Evolutionary conservation across 2,113 vertebrate species (phyloP).

Genomic region (Actenoides hombroni): DNA sequence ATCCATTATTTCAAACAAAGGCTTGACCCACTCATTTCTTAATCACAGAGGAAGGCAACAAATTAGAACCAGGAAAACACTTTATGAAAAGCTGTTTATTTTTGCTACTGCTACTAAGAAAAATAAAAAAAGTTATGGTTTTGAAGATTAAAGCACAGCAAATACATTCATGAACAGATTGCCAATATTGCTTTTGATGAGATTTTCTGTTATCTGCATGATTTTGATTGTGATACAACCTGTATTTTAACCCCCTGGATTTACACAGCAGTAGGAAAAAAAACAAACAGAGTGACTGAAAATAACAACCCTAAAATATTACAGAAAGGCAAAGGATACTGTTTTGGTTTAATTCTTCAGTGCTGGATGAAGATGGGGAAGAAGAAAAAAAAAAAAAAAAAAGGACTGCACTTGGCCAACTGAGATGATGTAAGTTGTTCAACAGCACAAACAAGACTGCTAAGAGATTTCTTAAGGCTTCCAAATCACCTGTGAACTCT

Average conservation of each 20-base stretch:
- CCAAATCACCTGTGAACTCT: slow-evolving; percentile 11
- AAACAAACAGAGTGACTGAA: background rate
- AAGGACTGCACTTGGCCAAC: background rate
- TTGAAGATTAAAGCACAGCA: background rate
- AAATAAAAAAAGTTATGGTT: background rate
- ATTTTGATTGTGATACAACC: background rate
- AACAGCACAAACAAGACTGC: slow-evolving; percentile 6
- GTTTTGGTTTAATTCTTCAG: background rate
- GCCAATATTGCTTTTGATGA: background rate
- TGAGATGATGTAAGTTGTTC: background rate
- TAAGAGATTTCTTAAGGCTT: slow-evolving; percentile 20
- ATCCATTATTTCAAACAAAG: background rate
- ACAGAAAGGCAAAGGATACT: background rate
- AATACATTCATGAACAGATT: background rate
- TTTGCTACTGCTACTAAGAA: background rate
- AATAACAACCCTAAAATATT: background rate
- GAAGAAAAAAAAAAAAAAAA: background rate
- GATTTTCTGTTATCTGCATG: background rate
- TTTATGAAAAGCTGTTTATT: background rate
- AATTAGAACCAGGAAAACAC: background rate
- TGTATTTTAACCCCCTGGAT: background rate
- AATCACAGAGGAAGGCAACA: background rate
- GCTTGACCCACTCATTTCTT: background rate
- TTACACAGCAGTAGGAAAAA: background rate
- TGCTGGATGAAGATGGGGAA: background rate